These are phyloP conservation scores for Australoheros facetus DNA, from an alignment of 2,797 vertebrate genomes.

Conservation along the genomic window DNA sequence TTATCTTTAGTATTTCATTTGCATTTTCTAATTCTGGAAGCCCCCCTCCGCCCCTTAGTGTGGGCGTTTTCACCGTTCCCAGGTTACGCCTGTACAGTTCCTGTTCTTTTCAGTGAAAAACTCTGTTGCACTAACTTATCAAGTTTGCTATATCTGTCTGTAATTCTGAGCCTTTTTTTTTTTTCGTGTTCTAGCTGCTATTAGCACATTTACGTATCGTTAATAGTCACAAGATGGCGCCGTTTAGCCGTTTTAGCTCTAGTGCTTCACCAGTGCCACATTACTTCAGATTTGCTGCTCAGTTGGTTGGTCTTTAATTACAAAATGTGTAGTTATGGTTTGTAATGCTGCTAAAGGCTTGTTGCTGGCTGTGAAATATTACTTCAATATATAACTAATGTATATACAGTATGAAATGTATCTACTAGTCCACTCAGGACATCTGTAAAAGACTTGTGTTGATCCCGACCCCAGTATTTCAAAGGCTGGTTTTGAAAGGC, in stretches of 20 bases:
- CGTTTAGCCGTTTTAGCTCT: slow-evolving; percentile 23
- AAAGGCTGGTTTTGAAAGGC: neutral
- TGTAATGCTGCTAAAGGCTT: neutral
- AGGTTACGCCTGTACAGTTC: neutral
- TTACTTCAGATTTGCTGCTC: neutral
- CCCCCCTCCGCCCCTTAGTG: no score
- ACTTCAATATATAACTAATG: neutral
- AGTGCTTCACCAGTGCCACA: neutral
- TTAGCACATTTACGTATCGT: neutral
- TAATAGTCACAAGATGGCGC: slow-evolving; percentile 51
- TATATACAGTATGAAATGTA: no score
- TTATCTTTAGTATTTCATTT: neutral
- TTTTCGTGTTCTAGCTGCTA: neutral
- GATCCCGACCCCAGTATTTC: no score
- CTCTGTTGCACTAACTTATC: neutral
- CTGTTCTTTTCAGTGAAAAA: neutral
- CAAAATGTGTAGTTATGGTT: neutral
- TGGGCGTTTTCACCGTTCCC: neutral
- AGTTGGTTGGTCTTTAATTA: neutral
- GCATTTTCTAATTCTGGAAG: neutral
- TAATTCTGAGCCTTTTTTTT: neutral
- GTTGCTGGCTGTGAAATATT: neutral
- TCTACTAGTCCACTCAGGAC: no score
- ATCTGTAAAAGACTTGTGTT: neutral
- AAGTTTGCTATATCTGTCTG: neutral